phyloP scores from a whole-genome alignment of 1,140 invertebrate genomes.

The Lycorma delicatula region DNA sequence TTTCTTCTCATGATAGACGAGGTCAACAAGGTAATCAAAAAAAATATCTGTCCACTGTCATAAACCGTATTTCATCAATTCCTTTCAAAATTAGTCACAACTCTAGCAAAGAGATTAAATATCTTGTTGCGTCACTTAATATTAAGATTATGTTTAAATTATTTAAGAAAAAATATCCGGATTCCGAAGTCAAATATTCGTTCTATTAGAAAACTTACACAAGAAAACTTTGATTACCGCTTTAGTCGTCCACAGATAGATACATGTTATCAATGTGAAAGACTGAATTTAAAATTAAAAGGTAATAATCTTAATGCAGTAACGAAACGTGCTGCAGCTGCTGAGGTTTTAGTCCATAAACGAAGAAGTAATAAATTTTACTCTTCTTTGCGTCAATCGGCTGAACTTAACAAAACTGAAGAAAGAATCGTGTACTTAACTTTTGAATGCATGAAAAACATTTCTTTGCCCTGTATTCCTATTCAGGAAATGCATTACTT shows the following conservation, averaged over 20 bases:
- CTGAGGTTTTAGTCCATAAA: constrained; percentile 21
- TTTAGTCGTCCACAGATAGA: constrained; percentile 24
- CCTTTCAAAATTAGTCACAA: too few relatives aligned
- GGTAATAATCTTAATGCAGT: constrained; percentile 14
- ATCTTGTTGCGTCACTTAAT: too few relatives aligned
- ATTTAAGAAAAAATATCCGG: constrained; percentile 18
- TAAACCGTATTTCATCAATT: too few relatives aligned
- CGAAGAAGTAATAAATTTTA: constrained; percentile 29
- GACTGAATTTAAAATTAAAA: constrained; percentile 20
- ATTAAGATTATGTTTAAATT: constrained; percentile 20
- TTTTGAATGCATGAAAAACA: constrained; percentile 35
- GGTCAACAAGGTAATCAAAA: too few relatives aligned
- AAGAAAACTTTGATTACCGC: constrained; percentile 17
- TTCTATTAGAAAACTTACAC: constrained; percentile 20
- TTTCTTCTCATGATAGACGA: too few relatives aligned
- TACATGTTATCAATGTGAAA: constrained; percentile 23
- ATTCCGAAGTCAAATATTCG: constrained; percentile 15
- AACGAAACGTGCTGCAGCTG: constrained; percentile 17
- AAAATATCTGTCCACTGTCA: too few relatives aligned
- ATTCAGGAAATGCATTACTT: constrained; percentile 26
- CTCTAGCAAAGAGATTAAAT: too few relatives aligned
- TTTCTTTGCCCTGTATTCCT: constrained; percentile 24
- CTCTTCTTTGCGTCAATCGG: constrained; percentile 19
- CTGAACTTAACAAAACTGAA: constrained; percentile 18
- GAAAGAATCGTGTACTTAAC: constrained; percentile 17